These are phyloP conservation scores for Chorisops tibialis DNA, from an alignment of 2,888 invertebrate species.

Conservation along the genomic window DNA sequence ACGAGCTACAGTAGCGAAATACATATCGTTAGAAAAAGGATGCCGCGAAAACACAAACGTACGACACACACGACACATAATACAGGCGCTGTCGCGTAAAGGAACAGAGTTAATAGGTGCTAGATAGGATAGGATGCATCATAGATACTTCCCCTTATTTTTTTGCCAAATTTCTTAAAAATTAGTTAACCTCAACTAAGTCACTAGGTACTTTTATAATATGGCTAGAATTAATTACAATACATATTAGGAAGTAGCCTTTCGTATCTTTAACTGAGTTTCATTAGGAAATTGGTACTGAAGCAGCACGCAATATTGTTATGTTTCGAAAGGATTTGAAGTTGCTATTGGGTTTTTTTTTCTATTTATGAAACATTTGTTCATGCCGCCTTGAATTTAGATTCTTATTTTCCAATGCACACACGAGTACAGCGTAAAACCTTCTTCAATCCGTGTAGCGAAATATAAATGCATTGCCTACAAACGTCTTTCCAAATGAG, in stretches of 20 bases:
- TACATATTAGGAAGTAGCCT: too few species aligned
- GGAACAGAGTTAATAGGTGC: not conserved
- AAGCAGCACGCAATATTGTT: constrained; percentile 4
- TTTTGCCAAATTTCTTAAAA: constrained; percentile 14
- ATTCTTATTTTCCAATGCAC: too few species aligned
- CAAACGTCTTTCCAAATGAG: too few species aligned
- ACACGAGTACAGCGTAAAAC: too few species aligned
- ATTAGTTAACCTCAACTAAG: constrained; percentile 6
- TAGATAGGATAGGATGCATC: not conserved
- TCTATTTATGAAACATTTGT: too few species aligned
- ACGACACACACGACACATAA: not conserved
- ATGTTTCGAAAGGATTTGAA: too few species aligned
- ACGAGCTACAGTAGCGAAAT: constrained; percentile 48
- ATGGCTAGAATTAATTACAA: too few species aligned
- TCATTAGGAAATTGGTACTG: not conserved
- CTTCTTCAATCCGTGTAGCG: too few species aligned
- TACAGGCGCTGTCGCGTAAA: not conserved
- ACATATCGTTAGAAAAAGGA: constrained; percentile 40
- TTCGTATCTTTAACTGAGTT: too few species aligned
- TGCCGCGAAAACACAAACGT: constrained; percentile 16
- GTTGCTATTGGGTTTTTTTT: too few species aligned
- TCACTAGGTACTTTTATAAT: constrained; percentile 10
- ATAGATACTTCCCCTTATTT: not conserved
- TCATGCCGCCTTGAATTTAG: too few species aligned
- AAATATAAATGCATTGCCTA: too few species aligned